phyloP scores from a whole-genome alignment of 2,113 vertebrate genomes.

The Amphilophus citrinellus region DNA sequence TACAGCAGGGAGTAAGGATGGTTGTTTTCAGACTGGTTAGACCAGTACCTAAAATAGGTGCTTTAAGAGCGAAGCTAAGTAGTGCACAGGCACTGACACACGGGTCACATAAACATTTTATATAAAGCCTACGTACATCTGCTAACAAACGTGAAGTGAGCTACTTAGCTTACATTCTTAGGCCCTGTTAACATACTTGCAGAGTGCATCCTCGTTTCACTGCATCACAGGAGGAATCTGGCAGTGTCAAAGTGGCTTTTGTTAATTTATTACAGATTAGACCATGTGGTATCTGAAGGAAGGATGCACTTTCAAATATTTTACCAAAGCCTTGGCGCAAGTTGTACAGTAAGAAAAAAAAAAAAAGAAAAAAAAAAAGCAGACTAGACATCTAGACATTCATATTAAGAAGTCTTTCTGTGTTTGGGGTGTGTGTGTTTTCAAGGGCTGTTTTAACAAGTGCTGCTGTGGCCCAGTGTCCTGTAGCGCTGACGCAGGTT shows the following conservation, averaged over 20 bases:
- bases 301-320: constrained; percentile 77
- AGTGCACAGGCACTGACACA: constrained; percentile 79
- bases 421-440: constrained; percentile 87
- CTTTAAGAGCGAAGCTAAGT: constrained; percentile 76
- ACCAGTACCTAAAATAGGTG: constrained; percentile 74
- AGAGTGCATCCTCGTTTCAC: constrained; percentile 41
- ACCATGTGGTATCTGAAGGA: constrained; percentile 17
- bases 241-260: constrained; percentile 17
- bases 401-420: constrained; percentile 91
- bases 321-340: constrained; percentile 68
- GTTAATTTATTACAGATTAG: not conserved
- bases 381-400: constrained; percentile 69
- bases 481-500: constrained; percentile 77
- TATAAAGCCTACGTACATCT: constrained; percentile 78
- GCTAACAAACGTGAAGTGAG: constrained; percentile 76
- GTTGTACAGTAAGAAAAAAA: constrained; percentile 84
- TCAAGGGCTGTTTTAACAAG: constrained; percentile 74
- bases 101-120: constrained; percentile 69
- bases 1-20: constrained; percentile 28
- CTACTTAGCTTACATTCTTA: constrained; percentile 79
- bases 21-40: constrained; percentile 70
- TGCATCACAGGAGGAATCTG: not conserved
- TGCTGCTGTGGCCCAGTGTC: constrained; percentile 83
- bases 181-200: constrained; percentile 66
- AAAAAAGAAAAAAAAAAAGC: constrained; percentile 68